Base-by-base conservation (phyloP, 2,888 invertebrate species). In the Pegoplata infirma region DNA sequence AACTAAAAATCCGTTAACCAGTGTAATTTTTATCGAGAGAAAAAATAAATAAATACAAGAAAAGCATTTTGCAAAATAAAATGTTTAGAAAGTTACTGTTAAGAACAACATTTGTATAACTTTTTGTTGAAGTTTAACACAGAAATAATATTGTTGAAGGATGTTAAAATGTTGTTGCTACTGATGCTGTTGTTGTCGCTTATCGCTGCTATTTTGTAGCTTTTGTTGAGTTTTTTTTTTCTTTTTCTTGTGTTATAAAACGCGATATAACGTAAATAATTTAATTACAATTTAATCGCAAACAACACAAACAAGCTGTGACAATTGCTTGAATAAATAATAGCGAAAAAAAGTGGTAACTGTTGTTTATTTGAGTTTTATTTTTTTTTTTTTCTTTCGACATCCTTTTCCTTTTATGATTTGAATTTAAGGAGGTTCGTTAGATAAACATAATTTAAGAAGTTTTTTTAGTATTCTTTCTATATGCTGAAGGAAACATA, bases 271-370 rank as follows among this genome's bases (percentile, higher is more conserved):
- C 51, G 78, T 74, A 66, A 79, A 79, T 79, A 79, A 79, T 79
- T 79, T 79, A 79, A 79, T 79, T 79, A 79, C 71, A 71, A 66
- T 74, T 74, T 74, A 79, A 71, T 79, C 61, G 32, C 66, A 55
- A 79, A 69, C 55, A 74, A 71, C 55, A 71, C 59, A 71, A 74
- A 74, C 74, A 79, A 67, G 53, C 69, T 74, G 78, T 71, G 69
- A 71, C 69, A 74, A 59, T 36, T 14, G 19, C 47, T 53, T 36
- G 16, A 53, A 58, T 51, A 64, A 63, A 61, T 17, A 7, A 16
- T 14, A 28, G 7, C n/a, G n/a, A n/a, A 51, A 47, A 25, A 73
- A 25, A 68, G 46, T 40, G 53, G 19, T 59, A 64, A 68, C 47
- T 7, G 19, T 66, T 61, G 59, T 66, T 67, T 76, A 4, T 47